Evolutionary conservation across 2,888 invertebrate genomes (phyloP).

Genomic region (Coronaproctus castanopsis): DNA sequence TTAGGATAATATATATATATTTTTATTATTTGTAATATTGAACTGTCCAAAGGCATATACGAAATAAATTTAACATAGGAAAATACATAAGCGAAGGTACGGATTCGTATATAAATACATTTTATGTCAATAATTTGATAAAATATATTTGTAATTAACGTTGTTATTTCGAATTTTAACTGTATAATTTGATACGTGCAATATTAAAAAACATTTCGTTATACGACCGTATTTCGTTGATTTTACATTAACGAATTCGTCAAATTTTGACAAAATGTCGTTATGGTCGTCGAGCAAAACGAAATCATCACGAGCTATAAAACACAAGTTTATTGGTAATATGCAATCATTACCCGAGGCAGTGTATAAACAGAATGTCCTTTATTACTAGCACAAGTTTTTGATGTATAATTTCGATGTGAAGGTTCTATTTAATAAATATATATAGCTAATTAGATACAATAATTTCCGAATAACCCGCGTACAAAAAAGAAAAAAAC

Average conservation of each 20-base stretch:
- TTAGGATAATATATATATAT: no score
- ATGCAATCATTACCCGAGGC: not conserved
- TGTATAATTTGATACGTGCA: not conserved
- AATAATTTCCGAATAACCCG: no score
- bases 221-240: not conserved
- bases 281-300: not conserved
- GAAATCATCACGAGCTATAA: not conserved
- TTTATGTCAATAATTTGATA: not conserved
- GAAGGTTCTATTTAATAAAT: not conserved
- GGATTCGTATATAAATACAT: no score
- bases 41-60: no score
- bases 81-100: no score
- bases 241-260: not conserved
- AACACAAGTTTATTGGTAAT: not conserved
- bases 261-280: not conserved
- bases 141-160: not conserved
- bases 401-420: not conserved
- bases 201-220: not conserved
- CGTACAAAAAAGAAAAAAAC: no score
- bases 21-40: no score
- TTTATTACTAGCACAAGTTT: not conserved
- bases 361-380: not conserved
- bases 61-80: no score
- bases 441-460: no score
- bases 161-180: not conserved